phyloP scores from a whole-genome alignment of 2,797 vertebrate species.

The Sphaeramia orbicularis region DNA sequence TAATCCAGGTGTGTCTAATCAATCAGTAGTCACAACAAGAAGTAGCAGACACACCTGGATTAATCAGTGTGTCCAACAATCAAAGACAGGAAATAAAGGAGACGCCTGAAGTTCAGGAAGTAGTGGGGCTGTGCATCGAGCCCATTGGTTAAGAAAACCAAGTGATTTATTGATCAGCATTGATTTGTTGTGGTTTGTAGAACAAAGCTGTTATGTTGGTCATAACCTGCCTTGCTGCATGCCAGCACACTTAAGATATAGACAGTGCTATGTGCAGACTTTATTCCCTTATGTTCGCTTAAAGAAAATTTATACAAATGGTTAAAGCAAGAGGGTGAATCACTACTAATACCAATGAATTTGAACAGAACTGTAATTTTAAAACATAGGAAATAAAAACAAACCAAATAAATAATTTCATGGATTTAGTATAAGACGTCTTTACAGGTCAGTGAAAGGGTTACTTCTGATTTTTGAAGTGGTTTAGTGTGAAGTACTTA shows the following conservation, averaged over 20 bases:
- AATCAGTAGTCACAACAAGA: too few relatives aligned
- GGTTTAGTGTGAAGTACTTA: too few relatives aligned
- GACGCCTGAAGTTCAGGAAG: too few relatives aligned
- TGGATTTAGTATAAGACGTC: slow-evolving; percentile 29
- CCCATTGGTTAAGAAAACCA: too few relatives aligned
- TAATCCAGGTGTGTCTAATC: too few relatives aligned
- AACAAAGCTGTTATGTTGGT: slow-evolving; percentile 64
- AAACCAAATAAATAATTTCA: slow-evolving; percentile 52
- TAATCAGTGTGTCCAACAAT: too few relatives aligned
- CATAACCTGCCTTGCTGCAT: slow-evolving; percentile 65
- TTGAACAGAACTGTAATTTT: slow-evolving; percentile 67
- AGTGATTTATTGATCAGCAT: slow-evolving; percentile 38
- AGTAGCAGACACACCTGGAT: too few relatives aligned
- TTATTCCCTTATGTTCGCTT: slow-evolving; percentile 48
- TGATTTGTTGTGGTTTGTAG: slow-evolving; percentile 80
- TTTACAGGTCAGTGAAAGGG: too few relatives aligned
- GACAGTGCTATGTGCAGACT: slow-evolving; percentile 45
- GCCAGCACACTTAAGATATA: slow-evolving; percentile 45
- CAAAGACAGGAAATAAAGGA: too few relatives aligned
- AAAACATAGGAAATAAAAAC: slow-evolving; percentile 62
- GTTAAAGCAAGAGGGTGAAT: slow-evolving; percentile 74
- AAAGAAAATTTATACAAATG: slow-evolving; percentile 73
- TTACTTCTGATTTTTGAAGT: too few relatives aligned
- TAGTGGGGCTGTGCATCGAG: too few relatives aligned
- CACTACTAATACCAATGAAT: slow-evolving; percentile 61